Evolutionary conservation across 2,113 vertebrate species (phyloP).

Genomic region (Isurus oxyrinchus): DNA sequence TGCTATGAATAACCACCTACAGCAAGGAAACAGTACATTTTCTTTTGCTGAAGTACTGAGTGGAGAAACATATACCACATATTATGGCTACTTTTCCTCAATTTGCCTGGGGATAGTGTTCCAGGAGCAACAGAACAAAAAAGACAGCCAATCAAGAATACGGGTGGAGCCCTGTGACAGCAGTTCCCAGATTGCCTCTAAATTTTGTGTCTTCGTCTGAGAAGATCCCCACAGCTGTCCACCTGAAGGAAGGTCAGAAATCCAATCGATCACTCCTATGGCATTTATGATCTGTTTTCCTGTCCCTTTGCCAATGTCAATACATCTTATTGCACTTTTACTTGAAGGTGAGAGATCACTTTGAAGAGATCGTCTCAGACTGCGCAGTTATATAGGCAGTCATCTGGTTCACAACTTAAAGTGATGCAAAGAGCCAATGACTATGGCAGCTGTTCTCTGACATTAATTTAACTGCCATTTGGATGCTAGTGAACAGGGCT

Average conservation of each 20-base stretch:
- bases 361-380: background rate
- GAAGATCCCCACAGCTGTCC: background rate
- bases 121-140: background rate
- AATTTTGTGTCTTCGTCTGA: background rate
- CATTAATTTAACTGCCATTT: background rate
- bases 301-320: background rate
- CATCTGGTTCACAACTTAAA: background rate
- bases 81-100: background rate
- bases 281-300: background rate
- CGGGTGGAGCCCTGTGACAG: too few species aligned
- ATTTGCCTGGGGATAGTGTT: background rate
- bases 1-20: background rate
- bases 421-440: background rate
- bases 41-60: background rate
- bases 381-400: background rate
- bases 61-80: background rate
- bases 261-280: background rate
- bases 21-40: background rate
- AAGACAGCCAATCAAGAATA: too few species aligned
- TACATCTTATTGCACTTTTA: background rate
- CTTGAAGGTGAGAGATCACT: background rate
- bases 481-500: background rate
- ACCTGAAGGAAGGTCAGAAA: background rate
- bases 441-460: background rate
- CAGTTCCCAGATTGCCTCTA: background rate